phyloP scores from a whole-genome alignment of 2,113 vertebrate species.

The Coptodon rendalli region DNA sequence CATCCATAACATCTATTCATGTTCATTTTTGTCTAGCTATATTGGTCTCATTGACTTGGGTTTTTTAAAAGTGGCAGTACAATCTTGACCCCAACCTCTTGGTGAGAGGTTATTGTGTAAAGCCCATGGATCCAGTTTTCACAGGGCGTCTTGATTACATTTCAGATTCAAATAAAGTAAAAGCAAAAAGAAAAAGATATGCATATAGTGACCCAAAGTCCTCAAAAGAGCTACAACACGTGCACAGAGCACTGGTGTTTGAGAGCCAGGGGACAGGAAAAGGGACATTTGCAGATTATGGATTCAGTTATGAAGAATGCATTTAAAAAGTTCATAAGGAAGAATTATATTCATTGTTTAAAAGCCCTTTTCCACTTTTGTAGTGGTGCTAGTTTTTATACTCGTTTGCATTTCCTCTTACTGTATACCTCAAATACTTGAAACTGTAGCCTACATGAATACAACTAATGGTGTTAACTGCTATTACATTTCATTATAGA shows the following conservation, averaged over 20 bases:
- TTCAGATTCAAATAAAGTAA: not conserved
- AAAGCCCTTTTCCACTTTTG: not conserved
- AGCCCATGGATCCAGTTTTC: not conserved
- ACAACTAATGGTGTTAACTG: not conserved
- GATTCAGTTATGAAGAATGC: not conserved
- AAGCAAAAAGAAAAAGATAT: not conserved
- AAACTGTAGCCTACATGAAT: not conserved
- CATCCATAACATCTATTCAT: not conserved
- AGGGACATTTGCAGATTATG: not conserved
- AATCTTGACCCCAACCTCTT: not conserved
- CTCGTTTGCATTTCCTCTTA: not conserved
- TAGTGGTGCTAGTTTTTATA: not conserved
- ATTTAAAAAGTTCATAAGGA: not conserved
- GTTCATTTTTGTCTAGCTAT: not conserved
- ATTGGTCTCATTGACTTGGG: not conserved
- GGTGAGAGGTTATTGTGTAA: not conserved
- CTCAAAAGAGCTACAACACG: not conserved
- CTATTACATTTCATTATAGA: accelerated
- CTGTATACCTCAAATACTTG: not conserved
- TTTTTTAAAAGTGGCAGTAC: not conserved
- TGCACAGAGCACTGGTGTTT: accelerated
- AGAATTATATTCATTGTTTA: not conserved
- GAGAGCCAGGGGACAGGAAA: not conserved
- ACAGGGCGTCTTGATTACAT: not conserved
- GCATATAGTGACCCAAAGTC: not conserved